Conservation (phyloP, 2,113 vertebrate species). For the Puma concolor region DNA sequence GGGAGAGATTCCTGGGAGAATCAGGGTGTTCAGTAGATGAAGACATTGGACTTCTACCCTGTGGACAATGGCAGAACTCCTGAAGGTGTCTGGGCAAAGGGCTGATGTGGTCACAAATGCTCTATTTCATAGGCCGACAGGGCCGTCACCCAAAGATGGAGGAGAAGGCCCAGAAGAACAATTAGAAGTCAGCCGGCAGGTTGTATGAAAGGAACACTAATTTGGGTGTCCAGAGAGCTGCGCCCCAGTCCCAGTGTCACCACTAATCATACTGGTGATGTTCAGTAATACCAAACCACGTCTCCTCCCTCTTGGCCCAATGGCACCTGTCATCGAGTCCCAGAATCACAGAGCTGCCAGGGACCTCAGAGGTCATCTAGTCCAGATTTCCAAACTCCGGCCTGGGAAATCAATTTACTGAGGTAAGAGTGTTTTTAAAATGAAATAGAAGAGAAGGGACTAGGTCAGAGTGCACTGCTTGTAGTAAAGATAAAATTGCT, state of each 20-base stretch:
- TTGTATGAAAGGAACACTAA: neutral
- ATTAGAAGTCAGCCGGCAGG: neutral
- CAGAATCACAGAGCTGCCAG: slow-evolving; percentile 10
- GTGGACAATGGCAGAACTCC: neutral
- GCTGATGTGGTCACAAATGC: neutral
- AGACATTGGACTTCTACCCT: neutral
- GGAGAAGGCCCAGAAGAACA: neutral
- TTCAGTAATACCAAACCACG: neutral
- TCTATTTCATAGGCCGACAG: neutral
- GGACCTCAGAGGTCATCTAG: slow-evolving; percentile 58
- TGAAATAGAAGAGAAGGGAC: slow-evolving; percentile 52
- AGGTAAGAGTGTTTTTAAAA: slow-evolving; percentile 65
- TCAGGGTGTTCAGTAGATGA: neutral
- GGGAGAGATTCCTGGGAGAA: neutral
- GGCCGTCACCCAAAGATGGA: neutral
- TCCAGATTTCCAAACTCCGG: slow-evolving; percentile 28
- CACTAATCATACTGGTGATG: neutral
- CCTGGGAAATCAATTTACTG: slow-evolving; percentile 70
- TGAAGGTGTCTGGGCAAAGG: neutral
- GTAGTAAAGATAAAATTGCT: slow-evolving; percentile 63
- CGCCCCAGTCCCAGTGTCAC: neutral
- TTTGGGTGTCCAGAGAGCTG: neutral
- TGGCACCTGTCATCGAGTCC: neutral
- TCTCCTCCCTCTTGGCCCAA: neutral
- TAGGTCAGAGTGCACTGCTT: slow-evolving; percentile 23